These are phyloP conservation scores for Beaufortia kweichowensis DNA, from an alignment of 2,113 vertebrate species.

Conservation along the genomic window DNA sequence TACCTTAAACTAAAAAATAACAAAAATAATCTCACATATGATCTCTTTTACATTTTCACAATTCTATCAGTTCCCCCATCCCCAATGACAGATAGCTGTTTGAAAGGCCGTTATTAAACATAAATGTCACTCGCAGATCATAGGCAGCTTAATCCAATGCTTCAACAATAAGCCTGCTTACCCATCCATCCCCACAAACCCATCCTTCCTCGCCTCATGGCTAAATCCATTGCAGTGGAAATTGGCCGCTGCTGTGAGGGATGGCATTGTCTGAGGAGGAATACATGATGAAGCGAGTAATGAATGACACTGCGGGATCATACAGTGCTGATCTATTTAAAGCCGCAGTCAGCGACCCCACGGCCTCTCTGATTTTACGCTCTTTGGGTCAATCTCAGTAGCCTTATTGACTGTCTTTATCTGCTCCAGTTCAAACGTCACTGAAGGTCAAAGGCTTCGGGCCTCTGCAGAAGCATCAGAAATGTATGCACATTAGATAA, in stretches of 20 bases:
- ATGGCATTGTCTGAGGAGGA: slow-evolving; percentile 30
- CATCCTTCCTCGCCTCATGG: background rate
- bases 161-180: slow-evolving; percentile 3
- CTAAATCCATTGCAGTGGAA: slow-evolving; percentile 32
- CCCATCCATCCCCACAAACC: background rate
- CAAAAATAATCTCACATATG: background rate
- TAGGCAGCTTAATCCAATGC: slow-evolving; percentile 14
- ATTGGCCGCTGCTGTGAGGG: slow-evolving; percentile 9
- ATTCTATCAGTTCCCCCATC: background rate
- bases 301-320: slow-evolving; percentile 19
- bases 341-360: background rate
- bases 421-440: background rate
- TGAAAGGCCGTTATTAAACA: slow-evolving; percentile 14
- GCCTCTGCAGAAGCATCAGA: background rate
- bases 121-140: slow-evolving; percentile 19
- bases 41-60: background rate
- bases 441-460: slow-evolving; percentile 7
- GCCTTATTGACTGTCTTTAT: background rate
- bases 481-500: background rate
- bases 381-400: slow-evolving; percentile 17
- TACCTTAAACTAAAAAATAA: background rate
- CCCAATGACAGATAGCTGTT: background rate
- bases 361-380: background rate
- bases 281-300: slow-evolving; percentile 35
- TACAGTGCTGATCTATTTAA: slow-evolving; percentile 23